Percentiles rank a stretch among this genome's conserved stretches.
phyloP scores from a whole-genome alignment of 2,888 invertebrate species.

The Teinopalpus imperialis region DNA sequence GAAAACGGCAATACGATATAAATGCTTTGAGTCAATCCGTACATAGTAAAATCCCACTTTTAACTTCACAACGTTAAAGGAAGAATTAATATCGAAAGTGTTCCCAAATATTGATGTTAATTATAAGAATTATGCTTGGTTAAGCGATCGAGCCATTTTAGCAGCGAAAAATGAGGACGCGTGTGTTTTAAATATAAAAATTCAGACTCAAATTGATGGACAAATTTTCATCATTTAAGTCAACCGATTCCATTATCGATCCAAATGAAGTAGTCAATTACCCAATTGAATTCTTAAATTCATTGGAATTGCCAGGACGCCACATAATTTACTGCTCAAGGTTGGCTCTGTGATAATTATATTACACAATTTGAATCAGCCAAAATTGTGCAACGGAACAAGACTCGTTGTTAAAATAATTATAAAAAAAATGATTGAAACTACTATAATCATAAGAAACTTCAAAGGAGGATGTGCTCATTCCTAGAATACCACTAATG shows the following conservation, averaged over 20 bases:
- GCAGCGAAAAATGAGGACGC: constrained; percentile 27
- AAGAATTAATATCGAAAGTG: too few relatives aligned
- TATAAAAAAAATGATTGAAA: constrained; percentile 29
- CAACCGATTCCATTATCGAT: too few relatives aligned
- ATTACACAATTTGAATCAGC: constrained; percentile 34
- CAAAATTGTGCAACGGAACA: too few relatives aligned
- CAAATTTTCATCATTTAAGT: too few relatives aligned
- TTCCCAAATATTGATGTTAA: too few relatives aligned
- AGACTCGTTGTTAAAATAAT: constrained; percentile 32
- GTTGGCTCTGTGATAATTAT: constrained; percentile 31
- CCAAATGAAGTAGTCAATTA: too few relatives aligned
- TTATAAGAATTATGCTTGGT: constrained; percentile 27
- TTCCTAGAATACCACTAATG: constrained; percentile 37
- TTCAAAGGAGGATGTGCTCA: constrained; percentile 38
- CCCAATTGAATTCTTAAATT: too few relatives aligned
- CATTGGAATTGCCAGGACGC: constrained; percentile 31
- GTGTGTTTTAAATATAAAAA: constrained; percentile 21
- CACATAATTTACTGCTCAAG: constrained; percentile 30
- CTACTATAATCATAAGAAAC: constrained; percentile 36
- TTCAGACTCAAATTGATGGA: constrained; percentile 24
- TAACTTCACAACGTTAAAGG: too few relatives aligned
- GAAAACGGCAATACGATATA: too few relatives aligned
- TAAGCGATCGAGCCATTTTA: constrained; percentile 7
- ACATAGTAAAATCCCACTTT: too few relatives aligned
- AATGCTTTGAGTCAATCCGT: too few relatives aligned